phyloP scores from a whole-genome alignment of 2,888 invertebrate species.

The Cordilura impudica region DNA sequence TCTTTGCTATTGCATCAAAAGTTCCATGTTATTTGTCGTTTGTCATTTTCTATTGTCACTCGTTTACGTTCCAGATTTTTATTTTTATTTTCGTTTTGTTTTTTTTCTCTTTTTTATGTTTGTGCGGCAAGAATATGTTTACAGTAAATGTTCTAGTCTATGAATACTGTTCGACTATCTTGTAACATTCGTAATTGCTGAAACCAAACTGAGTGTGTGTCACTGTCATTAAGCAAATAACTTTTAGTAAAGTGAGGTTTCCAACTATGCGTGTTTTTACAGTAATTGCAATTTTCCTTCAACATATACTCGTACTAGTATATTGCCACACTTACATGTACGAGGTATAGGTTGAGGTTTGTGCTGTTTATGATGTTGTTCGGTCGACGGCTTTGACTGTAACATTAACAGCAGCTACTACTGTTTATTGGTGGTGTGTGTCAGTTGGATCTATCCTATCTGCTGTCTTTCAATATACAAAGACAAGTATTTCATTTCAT shows the following conservation, averaged over 20 bases:
- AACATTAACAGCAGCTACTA: neutral
- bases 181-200: too few species aligned
- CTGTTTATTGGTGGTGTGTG: conserved; percentile 5
- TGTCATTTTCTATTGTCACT: conserved; percentile 61
- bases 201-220: too few species aligned
- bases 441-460: conserved; percentile 2
- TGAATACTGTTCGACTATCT: neutral
- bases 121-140: neutral
- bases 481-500: conserved; percentile 46
- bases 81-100: conserved; percentile 11
- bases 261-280: neutral
- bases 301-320: conserved; percentile 13
- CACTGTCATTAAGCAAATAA: too few species aligned
- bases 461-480: conserved; percentile 33
- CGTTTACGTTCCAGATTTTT: conserved; percentile 53
- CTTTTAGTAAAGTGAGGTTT: too few species aligned
- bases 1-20: conserved; percentile 47
- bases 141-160: conserved; percentile 9
- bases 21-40: conserved; percentile 50
- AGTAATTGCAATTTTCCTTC: neutral
- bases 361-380: conserved; percentile 10
- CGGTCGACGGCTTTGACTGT: neutral
- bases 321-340: conserved; percentile 12
- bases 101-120: neutral
- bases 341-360: conserved; percentile 20